Conservation (phyloP, 37 sponge, comb jelly and placozoan species). For the Crambe crambe region DNA sequence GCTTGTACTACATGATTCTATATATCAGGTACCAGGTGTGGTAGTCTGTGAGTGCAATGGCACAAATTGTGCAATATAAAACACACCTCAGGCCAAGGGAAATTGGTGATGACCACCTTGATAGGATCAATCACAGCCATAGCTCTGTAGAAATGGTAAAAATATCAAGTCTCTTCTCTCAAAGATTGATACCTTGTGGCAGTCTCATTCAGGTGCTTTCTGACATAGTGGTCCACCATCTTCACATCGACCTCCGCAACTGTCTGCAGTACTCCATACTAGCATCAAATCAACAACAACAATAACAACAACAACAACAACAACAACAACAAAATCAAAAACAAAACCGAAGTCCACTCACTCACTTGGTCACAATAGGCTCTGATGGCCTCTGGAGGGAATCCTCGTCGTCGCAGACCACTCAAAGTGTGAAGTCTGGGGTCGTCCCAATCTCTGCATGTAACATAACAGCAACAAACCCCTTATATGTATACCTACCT, state of each 20-base stretch:
- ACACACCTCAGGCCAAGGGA: conserved; percentile 52
- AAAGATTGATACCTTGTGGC: conserved; percentile 75
- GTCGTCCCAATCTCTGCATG: conserved; percentile 91
- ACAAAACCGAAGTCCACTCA: background rate
- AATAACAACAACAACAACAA: background rate
- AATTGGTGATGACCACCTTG: conserved; percentile 82
- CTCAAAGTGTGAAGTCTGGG: conserved; percentile 95
- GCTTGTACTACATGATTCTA: conserved; percentile 58
- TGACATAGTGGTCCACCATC: conserved; percentile 90
- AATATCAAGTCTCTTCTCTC: background rate
- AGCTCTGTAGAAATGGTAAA: conserved; percentile 40
- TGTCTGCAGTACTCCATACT: conserved; percentile 72
- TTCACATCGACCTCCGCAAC: conserved; percentile 76
- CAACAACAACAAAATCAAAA: background rate
- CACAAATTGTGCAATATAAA: background rate
- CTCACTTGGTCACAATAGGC: conserved; percentile 81
- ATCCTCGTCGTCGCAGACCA: conserved; percentile 91
- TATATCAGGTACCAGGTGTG: background rate
- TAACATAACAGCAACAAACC: background rate
- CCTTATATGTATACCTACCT: no score
- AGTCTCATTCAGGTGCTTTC: conserved; percentile 88
- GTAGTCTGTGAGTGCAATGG: background rate
- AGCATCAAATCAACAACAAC: background rate
- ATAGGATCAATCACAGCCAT: conserved; percentile 95
- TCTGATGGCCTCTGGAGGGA: conserved; percentile 95